Evolutionary conservation across 2,888 invertebrate genomes (phyloP).

Genomic region (Clepsis dumicolana): DNA sequence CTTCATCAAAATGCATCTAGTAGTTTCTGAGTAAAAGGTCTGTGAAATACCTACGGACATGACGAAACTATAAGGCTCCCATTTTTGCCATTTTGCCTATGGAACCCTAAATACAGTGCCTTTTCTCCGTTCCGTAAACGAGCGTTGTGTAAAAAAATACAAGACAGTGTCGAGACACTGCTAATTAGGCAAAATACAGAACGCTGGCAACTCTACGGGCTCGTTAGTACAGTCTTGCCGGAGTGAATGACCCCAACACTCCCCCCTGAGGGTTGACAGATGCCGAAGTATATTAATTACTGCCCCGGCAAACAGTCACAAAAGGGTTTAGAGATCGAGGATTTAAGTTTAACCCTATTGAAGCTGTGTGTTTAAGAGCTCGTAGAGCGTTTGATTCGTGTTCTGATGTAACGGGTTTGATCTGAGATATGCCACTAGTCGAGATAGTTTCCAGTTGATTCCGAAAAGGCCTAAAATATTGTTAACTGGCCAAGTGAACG

Average conservation of each 20-base stretch:
- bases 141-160: neutral
- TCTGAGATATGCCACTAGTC: too few relatives aligned
- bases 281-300: constrained; percentile 25
- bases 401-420: too few relatives aligned
- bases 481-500: too few relatives aligned
- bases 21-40: too few relatives aligned
- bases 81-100: too few relatives aligned
- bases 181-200: neutral
- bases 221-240: constrained; percentile 8
- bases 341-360: constrained; percentile 9
- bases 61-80: too few relatives aligned
- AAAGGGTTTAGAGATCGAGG: constrained; percentile 10
- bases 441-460: too few relatives aligned
- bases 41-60: too few relatives aligned
- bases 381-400: too few relatives aligned
- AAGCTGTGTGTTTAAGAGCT: constrained; percentile 5
- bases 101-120: too few relatives aligned
- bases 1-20: too few relatives aligned
- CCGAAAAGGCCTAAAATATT: too few relatives aligned
- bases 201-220: constrained; percentile 1
- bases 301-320: constrained; percentile 1
- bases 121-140: neutral
- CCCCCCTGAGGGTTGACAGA: constrained; percentile 19
- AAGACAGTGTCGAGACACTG: neutral
- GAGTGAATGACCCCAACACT: constrained; percentile 10